phyloP scores from a whole-genome alignment of 2,888 invertebrate genomes.

The Dioctria rufipes region DNA sequence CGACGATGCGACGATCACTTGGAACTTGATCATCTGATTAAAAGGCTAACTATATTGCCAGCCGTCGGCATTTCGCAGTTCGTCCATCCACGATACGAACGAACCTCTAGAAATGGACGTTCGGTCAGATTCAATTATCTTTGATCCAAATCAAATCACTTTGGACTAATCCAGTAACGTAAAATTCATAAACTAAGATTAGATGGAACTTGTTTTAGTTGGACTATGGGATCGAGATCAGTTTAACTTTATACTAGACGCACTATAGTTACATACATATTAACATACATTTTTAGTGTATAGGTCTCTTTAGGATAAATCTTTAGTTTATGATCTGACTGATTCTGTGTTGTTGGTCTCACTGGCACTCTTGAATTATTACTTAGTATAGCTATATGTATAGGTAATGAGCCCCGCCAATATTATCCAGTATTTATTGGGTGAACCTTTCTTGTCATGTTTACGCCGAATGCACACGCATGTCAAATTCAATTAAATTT shows the following conservation, averaged over 20 bases:
- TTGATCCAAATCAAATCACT: constrained; percentile 59
- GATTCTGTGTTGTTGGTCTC: background rate
- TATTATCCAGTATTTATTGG: constrained; percentile 47
- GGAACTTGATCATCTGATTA: no score
- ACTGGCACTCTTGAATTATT: constrained; percentile 38
- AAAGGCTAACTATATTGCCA: constrained; percentile 1
- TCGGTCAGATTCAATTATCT: constrained; percentile 58
- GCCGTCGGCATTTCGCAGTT: constrained; percentile 48
- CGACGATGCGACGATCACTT: no score
- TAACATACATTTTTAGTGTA: background rate
- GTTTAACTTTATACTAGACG: background rate
- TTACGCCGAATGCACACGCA: constrained; percentile 60
- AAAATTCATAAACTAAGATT: constrained; percentile 50
- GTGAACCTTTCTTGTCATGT: constrained; percentile 59
- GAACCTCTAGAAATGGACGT: constrained; percentile 45
- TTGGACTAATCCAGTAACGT: constrained; percentile 56
- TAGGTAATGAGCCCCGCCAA: constrained; percentile 22
- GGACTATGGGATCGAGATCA: background rate
- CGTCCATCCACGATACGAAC: constrained; percentile 53
- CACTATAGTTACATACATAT: background rate
- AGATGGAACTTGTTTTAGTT: constrained; percentile 40
- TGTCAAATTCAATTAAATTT: constrained; percentile 59
- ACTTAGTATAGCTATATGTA: background rate
- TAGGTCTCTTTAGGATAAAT: constrained; percentile 27
- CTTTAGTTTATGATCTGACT: constrained; percentile 25